These are phyloP conservation scores for Thinocorus orbignyianus DNA, from an alignment of 2,113 vertebrate species.

Conservation along the genomic window DNA sequence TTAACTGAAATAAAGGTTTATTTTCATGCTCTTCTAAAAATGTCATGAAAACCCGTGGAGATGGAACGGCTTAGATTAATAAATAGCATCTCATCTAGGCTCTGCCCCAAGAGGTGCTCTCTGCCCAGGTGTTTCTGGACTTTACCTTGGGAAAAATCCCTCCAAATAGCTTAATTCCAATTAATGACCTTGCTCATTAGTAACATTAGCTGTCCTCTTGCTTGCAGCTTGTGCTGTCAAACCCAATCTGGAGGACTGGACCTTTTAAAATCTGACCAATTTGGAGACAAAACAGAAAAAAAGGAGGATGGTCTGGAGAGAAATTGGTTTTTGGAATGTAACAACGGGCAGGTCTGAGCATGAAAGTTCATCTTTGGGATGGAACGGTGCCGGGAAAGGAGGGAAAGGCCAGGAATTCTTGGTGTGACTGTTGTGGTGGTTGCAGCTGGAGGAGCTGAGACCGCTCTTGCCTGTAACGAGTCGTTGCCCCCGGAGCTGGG, in stretches of 20 bases:
- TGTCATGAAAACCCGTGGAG: conserved; percentile 45
- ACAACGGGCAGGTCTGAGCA: neutral
- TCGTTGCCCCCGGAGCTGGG: neutral
- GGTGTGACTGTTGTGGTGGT: neutral
- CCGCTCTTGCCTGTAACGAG: neutral
- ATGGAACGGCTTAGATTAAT: neutral
- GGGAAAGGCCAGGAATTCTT: neutral
- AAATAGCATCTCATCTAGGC: neutral
- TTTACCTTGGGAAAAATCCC: neutral
- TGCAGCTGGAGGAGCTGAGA: neutral
- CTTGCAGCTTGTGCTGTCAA: neutral
- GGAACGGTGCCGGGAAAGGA: neutral
- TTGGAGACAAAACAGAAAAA: neutral
- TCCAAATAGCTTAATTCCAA: neutral
- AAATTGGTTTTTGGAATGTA: neutral
- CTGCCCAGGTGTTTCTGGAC: neutral
- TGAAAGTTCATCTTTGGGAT: neutral
- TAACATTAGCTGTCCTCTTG: neutral
- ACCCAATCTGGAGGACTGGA: neutral
- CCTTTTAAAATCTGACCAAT: neutral
- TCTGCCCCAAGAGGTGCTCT: neutral
- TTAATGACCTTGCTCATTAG: neutral
- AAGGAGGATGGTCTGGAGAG: neutral
- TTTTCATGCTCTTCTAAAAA: conserved; percentile 80
- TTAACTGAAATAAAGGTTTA: conserved; percentile 82